These are phyloP conservation scores for Fragum sueziense DNA, from an alignment of 2,888 invertebrate species.

Conservation along the genomic window DNA sequence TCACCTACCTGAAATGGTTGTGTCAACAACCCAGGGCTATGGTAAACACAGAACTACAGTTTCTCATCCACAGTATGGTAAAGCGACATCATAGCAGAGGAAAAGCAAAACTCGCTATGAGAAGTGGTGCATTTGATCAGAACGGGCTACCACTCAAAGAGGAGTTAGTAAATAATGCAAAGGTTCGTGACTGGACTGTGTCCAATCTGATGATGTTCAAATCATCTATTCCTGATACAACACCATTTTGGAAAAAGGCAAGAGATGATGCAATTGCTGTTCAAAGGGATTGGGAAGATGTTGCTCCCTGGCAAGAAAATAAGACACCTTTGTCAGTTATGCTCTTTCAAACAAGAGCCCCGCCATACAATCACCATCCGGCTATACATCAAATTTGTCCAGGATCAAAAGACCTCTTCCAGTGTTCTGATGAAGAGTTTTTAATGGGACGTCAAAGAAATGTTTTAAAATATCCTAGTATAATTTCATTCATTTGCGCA, in stretches of 20 bases:
- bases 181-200: neutral
- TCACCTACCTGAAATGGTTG: neutral
- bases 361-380: neutral
- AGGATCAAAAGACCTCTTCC: too few species aligned
- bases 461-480: neutral
- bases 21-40: too few species aligned
- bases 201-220: conserved; percentile 6
- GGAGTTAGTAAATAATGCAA: neutral
- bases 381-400: too few species aligned
- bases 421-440: neutral
- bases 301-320: neutral
- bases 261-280: neutral
- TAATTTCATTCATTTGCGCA: neutral
- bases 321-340: neutral
- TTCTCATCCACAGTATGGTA: too few species aligned
- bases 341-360: neutral
- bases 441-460: neutral
- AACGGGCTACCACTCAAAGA: neutral
- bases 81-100: too few species aligned
- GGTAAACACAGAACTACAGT: too few species aligned
- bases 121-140: neutral
- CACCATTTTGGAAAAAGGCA: neutral
- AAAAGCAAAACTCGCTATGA: too few species aligned
- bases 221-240: neutral
- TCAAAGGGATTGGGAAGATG: too few species aligned